These are phyloP conservation scores for Allenopithecus nigroviridis DNA, from an alignment of 2,797 vertebrate genomes.

Conservation along the genomic window DNA sequence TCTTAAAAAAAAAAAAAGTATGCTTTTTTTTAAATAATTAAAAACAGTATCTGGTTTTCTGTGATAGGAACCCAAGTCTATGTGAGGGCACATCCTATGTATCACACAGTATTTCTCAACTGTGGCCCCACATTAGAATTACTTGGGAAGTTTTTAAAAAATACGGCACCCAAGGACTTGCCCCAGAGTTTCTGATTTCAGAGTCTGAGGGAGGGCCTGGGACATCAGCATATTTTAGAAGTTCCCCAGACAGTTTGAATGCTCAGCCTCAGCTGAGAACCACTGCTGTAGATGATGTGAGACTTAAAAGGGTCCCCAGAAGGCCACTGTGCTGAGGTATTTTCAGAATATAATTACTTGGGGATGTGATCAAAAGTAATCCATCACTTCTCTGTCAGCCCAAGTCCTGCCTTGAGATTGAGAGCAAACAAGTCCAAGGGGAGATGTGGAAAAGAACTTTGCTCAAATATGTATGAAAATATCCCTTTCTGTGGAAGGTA, in stretches of 20 bases:
- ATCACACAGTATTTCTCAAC: background rate
- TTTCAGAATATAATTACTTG: background rate
- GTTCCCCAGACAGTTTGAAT: background rate
- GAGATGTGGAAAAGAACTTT: background rate
- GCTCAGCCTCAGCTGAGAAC: background rate
- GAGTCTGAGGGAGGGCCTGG: background rate
- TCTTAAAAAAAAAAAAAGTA: background rate
- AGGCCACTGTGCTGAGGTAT: background rate
- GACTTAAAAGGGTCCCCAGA: background rate
- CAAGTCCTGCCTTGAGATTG: background rate
- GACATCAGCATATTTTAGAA: background rate
- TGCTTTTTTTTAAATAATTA: background rate
- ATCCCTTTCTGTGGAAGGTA: background rate
- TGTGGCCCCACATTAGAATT: background rate
- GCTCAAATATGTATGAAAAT: background rate
- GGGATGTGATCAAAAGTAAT: background rate
- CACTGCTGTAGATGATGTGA: background rate
- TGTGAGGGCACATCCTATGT: background rate
- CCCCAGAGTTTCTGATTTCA: background rate
- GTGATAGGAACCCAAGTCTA: background rate
- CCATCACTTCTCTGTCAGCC: slow-evolving; percentile 7
- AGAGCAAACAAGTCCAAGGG: background rate
- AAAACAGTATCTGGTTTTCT: background rate
- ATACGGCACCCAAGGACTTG: background rate
- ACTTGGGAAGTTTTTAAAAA: background rate